A percentile compares a stretch with the other conserved stretches of the same genome.
These are phyloP conservation scores for Poeciliopsis retropinna DNA, from an alignment of 2,113 vertebrate genomes.

Conservation along the genomic window DNA sequence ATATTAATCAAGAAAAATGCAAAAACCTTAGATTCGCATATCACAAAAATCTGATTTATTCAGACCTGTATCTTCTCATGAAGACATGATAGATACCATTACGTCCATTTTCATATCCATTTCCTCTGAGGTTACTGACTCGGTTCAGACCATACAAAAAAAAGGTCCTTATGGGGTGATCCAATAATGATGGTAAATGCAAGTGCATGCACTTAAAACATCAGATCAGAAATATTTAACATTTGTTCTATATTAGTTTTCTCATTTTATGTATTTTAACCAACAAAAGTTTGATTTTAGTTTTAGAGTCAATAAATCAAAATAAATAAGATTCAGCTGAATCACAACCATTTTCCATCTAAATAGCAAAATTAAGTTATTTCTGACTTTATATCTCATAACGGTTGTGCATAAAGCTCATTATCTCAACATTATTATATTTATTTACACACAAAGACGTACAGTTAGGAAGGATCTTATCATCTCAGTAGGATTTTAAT, in stretches of 20 bases:
- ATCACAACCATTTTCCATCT: background rate
- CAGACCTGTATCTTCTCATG: slow-evolving; percentile 12
- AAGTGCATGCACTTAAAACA: background rate
- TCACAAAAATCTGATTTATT: slow-evolving; percentile 48
- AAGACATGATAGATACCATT: background rate
- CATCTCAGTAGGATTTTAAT: background rate
- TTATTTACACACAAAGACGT: too few species aligned
- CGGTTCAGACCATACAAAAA: too few species aligned
- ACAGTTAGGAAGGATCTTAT: background rate
- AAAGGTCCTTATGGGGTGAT: too few species aligned
- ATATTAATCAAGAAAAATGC: slow-evolving; percentile 52
- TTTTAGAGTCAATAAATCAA: background rate
- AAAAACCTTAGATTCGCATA: slow-evolving; percentile 48
- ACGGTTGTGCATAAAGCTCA: background rate
- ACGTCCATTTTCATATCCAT: background rate
- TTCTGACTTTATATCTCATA: background rate
- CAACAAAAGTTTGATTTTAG: too few species aligned
- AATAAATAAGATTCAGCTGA: background rate
- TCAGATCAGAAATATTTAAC: background rate
- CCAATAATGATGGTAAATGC: background rate
- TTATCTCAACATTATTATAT: too few species aligned
- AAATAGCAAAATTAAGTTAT: background rate
- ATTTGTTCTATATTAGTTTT: too few species aligned
- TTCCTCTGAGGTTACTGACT: background rate
- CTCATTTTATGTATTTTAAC: too few species aligned